Conservation (phyloP, 2,888 invertebrate genomes). For the Tetragnatha montana region DNA sequence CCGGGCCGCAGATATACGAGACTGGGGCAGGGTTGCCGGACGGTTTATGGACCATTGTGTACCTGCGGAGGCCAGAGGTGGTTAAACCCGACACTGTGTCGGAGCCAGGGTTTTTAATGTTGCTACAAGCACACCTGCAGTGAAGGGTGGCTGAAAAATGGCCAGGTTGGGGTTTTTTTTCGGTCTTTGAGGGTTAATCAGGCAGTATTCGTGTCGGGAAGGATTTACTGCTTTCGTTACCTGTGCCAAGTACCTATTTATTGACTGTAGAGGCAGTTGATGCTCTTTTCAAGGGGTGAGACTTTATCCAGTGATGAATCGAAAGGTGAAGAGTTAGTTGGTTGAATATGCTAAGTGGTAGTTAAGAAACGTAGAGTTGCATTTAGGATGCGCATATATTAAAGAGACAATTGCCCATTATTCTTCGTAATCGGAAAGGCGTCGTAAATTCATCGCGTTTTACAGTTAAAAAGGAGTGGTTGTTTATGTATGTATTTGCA, state of each 20-base stretch:
- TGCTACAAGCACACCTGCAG: conserved; percentile 62
- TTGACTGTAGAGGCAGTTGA: no score
- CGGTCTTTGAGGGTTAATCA: background rate
- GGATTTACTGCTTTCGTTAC: conserved; percentile 17
- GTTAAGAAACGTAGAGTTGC: no score
- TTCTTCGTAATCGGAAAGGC: no score
- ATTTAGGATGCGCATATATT: no score
- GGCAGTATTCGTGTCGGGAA: background rate
- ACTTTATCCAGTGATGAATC: no score
- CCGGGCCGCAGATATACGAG: conserved; percentile 66
- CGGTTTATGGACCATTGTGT: conserved; percentile 32
- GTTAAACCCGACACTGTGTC: conserved; percentile 64
- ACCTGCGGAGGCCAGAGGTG: conserved; percentile 59
- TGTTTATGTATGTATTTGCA: no score
- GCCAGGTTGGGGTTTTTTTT: background rate
- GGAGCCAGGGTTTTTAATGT: conserved; percentile 43
- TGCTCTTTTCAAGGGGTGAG: no score
- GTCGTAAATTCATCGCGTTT: no score
- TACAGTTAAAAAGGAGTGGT: no score
- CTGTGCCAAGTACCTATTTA: background rate
- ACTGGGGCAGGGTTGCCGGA: conserved; percentile 58
- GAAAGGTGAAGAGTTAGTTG: no score
- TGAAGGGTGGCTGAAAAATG: conserved; percentile 30
- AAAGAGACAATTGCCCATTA: no score
- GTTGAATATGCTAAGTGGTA: no score